Percentiles rank a stretch among this genome's conserved stretches.
phyloP scores from a whole-genome alignment of 37 sponge, comb jelly and placozoan species.

The Halisarca cf. caerulea region DNA sequence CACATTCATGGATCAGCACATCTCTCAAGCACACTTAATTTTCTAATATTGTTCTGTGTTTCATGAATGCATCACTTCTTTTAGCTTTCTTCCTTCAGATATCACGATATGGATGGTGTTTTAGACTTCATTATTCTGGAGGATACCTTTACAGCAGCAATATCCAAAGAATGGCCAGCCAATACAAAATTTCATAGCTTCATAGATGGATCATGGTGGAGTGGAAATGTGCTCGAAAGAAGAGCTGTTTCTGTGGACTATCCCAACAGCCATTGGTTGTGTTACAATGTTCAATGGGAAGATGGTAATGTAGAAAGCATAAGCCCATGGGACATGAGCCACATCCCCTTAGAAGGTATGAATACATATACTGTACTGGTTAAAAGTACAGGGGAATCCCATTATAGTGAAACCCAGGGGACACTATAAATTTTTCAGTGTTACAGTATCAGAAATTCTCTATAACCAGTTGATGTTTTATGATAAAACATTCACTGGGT shows the following conservation, averaged over 20 bases:
- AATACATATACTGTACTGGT: neutral
- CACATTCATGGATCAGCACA: too few species aligned
- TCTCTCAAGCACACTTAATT: too few species aligned
- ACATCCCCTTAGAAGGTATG: constrained; percentile 18
- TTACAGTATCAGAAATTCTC: too few species aligned
- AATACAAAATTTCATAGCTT: constrained; percentile 54
- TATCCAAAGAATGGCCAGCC: constrained; percentile 24
- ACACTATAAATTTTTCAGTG: too few species aligned
- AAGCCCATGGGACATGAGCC: constrained; percentile 92
- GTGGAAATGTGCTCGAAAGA: constrained; percentile 49
- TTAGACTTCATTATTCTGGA: constrained; percentile 79
- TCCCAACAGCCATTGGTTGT: constrained; percentile 79
- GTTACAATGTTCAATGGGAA: constrained; percentile 75
- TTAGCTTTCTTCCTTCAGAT: too few species aligned
- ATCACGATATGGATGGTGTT: constrained; percentile 86
- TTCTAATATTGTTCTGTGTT: too few species aligned
- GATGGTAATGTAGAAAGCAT: constrained; percentile 65
- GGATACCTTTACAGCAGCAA: constrained; percentile 32
- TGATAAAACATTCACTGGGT: too few species aligned
- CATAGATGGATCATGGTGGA: constrained; percentile 75
- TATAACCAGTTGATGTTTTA: too few species aligned
- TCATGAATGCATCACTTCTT: too few species aligned
- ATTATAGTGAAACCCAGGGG: too few species aligned
- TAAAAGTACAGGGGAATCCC: too few species aligned
- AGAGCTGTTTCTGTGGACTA: constrained; percentile 55